A percentile compares a stretch with the other conserved stretches of the same genome.
Conservation (phyloP, 2,888 invertebrate genomes). For the Pseudococcus viburni region DNA sequence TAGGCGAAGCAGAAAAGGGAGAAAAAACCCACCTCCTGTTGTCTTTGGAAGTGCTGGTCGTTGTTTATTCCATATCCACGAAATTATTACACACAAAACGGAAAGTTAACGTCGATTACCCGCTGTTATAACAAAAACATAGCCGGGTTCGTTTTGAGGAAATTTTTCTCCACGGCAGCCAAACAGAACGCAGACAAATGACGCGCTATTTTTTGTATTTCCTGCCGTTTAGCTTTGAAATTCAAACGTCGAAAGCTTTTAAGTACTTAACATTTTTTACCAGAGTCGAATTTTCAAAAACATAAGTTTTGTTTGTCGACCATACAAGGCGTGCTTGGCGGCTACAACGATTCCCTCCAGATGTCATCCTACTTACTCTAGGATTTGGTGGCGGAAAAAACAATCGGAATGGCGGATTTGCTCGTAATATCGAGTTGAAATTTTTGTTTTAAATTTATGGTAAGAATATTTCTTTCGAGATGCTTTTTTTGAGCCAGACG, state of each 20-base stretch:
- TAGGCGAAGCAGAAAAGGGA: background rate
- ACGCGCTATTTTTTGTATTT: constrained; percentile 32
- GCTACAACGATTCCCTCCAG: background rate
- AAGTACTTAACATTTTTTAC: constrained; percentile 46
- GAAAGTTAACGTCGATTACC: constrained; percentile 58
- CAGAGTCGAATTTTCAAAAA: constrained; percentile 16
- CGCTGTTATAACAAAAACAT: constrained; percentile 60
- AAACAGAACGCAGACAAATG: constrained; percentile 29
- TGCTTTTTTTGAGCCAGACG: background rate
- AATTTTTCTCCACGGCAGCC: constrained; percentile 22
- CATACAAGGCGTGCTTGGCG: background rate
- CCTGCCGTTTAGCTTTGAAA: constrained; percentile 37
- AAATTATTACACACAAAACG: constrained; percentile 45
- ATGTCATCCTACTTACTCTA: background rate
- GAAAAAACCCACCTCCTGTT: constrained; percentile 34
- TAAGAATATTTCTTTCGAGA: constrained; percentile 2
- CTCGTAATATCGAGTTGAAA: background rate
- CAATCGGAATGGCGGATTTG: background rate
- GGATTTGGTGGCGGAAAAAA: constrained; percentile 6
- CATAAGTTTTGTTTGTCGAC: constrained; percentile 14
- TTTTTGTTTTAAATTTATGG: background rate
- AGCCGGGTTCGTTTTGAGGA: background rate
- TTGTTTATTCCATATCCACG: constrained; percentile 42
- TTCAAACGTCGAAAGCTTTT: constrained; percentile 41
- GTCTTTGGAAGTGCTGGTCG: constrained; percentile 48